Conservation (phyloP, 2,888 invertebrate genomes). For the Bombyx huttoni region DNA sequence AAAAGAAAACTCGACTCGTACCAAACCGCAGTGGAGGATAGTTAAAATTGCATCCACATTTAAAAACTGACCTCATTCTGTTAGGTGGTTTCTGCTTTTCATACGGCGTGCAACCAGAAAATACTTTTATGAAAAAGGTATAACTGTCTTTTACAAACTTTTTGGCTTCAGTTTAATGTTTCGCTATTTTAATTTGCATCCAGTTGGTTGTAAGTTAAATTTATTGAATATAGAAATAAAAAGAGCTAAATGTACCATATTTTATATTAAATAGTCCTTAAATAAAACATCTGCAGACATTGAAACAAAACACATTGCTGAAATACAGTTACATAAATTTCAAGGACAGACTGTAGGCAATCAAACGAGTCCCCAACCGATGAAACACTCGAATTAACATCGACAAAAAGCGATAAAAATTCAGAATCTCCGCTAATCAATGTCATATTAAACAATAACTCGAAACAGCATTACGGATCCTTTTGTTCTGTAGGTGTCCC, state of each 20-base stretch:
- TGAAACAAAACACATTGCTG: background rate
- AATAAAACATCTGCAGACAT: background rate
- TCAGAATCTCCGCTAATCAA: slow-evolving; percentile 11
- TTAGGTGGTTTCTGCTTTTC: background rate
- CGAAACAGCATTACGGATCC: slow-evolving; percentile 8
- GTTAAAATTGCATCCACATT: background rate
- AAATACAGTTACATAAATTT: background rate
- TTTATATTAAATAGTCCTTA: too few species aligned
- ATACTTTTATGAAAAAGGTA: background rate
- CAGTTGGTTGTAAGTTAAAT: too few species aligned
- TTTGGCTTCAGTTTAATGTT: background rate
- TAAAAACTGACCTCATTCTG: background rate
- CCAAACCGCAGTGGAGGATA: background rate
- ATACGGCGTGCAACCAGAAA: background rate
- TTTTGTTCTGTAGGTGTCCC: slow-evolving; percentile 5
- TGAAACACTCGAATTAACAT: background rate
- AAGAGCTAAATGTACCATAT: too few species aligned
- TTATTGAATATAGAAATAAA: too few species aligned
- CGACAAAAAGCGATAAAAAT: background rate
- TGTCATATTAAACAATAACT: slow-evolving; percentile 11
- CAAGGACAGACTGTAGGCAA: background rate
- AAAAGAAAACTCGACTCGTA: background rate
- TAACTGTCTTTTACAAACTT: background rate
- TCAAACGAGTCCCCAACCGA: background rate
- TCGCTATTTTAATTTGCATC: background rate